Conservation (phyloP, 2,113 vertebrate genomes). For the Dipodomys spectabilis region DNA sequence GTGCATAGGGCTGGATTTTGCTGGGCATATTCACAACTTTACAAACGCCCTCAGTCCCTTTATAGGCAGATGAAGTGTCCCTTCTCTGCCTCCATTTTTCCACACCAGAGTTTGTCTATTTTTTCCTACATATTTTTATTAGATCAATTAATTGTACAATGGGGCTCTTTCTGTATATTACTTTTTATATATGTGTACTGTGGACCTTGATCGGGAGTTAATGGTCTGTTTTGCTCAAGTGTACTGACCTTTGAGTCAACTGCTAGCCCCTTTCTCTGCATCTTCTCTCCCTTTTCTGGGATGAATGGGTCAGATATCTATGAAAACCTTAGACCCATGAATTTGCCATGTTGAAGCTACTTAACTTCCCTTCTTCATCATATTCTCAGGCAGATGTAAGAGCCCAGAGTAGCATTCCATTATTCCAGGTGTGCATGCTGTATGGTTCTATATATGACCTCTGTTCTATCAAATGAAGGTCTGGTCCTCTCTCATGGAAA, state of each 20-base stretch:
- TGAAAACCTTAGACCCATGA: no score
- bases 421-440: background rate
- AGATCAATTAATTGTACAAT: no score
- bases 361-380: no score
- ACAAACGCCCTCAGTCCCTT: background rate
- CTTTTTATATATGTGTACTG: no score
- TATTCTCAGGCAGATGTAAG: background rate
- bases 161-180: no score
- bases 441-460: background rate
- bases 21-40: fast-evolving
- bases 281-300: background rate
- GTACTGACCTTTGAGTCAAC: background rate
- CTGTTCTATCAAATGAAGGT: background rate
- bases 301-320: no score
- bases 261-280: background rate
- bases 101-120: background rate
- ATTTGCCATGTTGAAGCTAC: no score
- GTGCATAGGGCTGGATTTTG: background rate
- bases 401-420: background rate
- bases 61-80: fast-evolving
- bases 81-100: background rate
- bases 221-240: background rate
- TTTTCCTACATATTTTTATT: background rate
- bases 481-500: background rate
- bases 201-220: no score